These are phyloP conservation scores for Dolichotis patagonum DNA, from an alignment of 2,113 vertebrate species.

Conservation along the genomic window DNA sequence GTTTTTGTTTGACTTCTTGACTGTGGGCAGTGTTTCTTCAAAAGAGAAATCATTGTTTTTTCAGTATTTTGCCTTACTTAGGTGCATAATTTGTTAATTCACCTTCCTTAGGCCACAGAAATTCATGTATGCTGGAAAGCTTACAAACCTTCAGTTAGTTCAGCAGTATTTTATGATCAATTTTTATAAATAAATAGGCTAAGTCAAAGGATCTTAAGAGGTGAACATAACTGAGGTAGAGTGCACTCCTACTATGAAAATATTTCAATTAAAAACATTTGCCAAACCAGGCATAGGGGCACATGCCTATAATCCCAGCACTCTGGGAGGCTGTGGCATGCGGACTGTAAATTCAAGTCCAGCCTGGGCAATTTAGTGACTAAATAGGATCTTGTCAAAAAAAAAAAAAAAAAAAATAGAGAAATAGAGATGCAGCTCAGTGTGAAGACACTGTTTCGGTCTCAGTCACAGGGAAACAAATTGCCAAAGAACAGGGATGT, in stretches of 20 bases:
- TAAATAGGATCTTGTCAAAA: not conserved
- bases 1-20: not conserved
- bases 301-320: not conserved
- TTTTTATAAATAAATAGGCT: constrained; percentile 40
- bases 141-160: not conserved
- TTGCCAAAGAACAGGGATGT: not conserved
- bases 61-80: not conserved
- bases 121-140: constrained; percentile 32
- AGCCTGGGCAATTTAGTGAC: not conserved
- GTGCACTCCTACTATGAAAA: not conserved
- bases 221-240: not conserved
- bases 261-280: not conserved
- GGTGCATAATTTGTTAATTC: not conserved
- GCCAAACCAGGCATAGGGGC: not conserved
- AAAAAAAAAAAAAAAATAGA: not conserved
- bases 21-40: not conserved
- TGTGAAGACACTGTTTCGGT: not conserved
- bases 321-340: not conserved
- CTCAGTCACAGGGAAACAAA: not conserved
- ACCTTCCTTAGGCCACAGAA: constrained; percentile 15
- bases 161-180: not conserved
- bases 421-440: no score
- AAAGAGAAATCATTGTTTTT: constrained; percentile 11
- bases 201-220: constrained; percentile 17
- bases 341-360: not conserved